A percentile compares a stretch with the other conserved stretches of the same genome.
These are phyloP conservation scores for Drosophila nigromelanica DNA, from an alignment of 1,140 invertebrate genomes.

Conservation along the genomic window DNA sequence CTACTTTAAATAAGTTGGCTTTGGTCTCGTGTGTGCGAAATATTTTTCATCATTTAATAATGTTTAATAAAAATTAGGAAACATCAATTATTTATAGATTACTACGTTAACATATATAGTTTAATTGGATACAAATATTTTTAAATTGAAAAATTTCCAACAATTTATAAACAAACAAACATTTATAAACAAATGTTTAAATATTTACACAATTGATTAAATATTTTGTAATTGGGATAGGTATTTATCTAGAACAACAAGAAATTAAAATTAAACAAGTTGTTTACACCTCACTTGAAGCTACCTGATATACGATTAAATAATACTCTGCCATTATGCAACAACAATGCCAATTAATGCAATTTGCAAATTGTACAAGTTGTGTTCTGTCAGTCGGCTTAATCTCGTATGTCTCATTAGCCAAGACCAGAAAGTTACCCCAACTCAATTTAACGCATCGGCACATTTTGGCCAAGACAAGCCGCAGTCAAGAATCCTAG, in stretches of 20 bases:
- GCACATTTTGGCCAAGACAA: background rate
- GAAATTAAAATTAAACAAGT: background rate
- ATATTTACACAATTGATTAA: constrained; percentile 1
- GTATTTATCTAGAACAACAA: background rate
- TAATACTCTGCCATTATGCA: background rate
- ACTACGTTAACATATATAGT: no score
- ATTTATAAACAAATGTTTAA: background rate
- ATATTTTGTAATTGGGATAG: background rate
- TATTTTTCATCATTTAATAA: no score
- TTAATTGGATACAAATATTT: background rate
- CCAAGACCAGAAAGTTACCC: background rate
- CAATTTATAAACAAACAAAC: no score
- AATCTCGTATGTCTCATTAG: constrained; percentile 9
- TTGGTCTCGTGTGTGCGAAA: no score
- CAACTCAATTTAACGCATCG: background rate
- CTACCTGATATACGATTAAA: background rate
- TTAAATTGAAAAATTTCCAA: background rate
- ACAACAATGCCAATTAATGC: no score
- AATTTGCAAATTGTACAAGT: background rate
- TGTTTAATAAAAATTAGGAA: no score
- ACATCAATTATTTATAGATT: background rate
- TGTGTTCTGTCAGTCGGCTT: background rate
- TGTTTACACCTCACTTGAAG: background rate
- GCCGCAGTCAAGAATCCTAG: background rate
- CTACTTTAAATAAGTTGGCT: constrained; percentile 41